Evolutionary conservation across 35 echinoderm and acorn worm species (phyloP).

Genomic region (Nesometra sesokonis): DNA sequence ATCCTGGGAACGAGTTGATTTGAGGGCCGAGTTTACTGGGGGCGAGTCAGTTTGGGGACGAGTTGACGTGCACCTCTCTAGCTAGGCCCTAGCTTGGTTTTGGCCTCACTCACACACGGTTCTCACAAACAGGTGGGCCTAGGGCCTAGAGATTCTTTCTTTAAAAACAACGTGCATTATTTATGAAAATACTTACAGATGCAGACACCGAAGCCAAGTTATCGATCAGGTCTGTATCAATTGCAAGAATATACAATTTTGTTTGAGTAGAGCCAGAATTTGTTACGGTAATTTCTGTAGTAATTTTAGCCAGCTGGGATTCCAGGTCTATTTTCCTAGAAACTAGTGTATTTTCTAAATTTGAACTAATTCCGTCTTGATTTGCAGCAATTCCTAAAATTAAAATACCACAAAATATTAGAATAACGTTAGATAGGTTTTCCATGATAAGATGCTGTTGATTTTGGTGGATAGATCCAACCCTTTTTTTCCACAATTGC

Average conservation of each 20-base stretch:
- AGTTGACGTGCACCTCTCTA: not conserved
- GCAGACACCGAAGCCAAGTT: slow-evolving; percentile 52
- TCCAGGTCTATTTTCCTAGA: slow-evolving; percentile 71
- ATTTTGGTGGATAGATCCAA: not conserved
- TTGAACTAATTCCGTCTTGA: slow-evolving; percentile 37
- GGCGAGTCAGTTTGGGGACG: not conserved
- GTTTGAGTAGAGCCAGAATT: slow-evolving; percentile 44
- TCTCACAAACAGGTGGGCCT: too few relatives aligned
- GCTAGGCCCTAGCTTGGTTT: not conserved
- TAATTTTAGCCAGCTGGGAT: slow-evolving; percentile 85
- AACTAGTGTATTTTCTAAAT: slow-evolving; percentile 73
- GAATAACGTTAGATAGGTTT: not conserved
- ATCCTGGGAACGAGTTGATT: too few relatives aligned
- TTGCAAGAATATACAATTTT: slow-evolving; percentile 48
- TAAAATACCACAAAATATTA: not conserved
- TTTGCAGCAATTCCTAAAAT: slow-evolving; percentile 18
- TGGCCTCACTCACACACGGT: not conserved
- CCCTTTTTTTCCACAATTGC: not conserved
- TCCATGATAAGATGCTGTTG: not conserved
- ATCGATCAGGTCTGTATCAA: slow-evolving; percentile 47
- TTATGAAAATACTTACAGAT: slow-evolving; percentile 47
- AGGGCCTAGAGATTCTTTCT: not conserved
- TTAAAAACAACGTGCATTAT: not conserved
- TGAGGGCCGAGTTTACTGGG: too few relatives aligned
- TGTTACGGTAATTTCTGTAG: slow-evolving; percentile 32